A percentile compares a stretch with the other conserved stretches of the same genome.
phyloP scores from a whole-genome alignment of 2,888 invertebrate species.

The Podotricha telesiphe region DNA sequence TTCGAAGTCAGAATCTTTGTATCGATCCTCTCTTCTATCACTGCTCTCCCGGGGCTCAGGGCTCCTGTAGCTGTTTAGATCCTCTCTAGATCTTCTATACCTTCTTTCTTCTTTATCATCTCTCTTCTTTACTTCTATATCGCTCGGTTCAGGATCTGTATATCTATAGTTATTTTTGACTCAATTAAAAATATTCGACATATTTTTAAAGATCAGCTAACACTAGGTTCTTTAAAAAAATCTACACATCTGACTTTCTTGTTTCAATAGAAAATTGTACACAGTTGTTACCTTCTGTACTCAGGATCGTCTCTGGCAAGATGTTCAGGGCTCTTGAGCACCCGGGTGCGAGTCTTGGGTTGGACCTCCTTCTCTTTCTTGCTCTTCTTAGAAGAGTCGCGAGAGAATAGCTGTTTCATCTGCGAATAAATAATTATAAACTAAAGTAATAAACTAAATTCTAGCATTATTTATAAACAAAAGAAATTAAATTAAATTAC shows the following conservation, averaged over 20 bases:
- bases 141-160: constrained; percentile 78
- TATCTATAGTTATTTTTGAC: constrained; percentile 54
- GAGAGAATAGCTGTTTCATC: constrained; percentile 90
- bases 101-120: constrained; percentile 66
- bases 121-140: constrained; percentile 65
- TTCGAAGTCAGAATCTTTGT: constrained; percentile 59
- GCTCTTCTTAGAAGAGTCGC: constrained; percentile 87
- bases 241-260: too few species aligned
- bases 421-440: constrained; percentile 51
- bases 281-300: constrained; percentile 64
- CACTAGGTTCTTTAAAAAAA: too few species aligned
- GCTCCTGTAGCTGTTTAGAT: constrained; percentile 59
- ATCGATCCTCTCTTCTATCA: constrained; percentile 54
- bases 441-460: too few species aligned
- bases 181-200: not conserved
- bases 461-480: too few species aligned
- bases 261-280: too few species aligned
- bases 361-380: constrained; percentile 85
- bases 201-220: too few species aligned
- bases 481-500: too few species aligned
- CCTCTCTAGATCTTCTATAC: constrained; percentile 61
- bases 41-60: constrained; percentile 61
- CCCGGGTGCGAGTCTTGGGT: constrained; percentile 81
- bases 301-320: constrained; percentile 76
- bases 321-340: constrained; percentile 83